Evolutionary conservation across 2,888 invertebrate species (phyloP), one percentile per base, ranked within the genome.

Genomic region (Pristionchus fissidentatus): DNA sequence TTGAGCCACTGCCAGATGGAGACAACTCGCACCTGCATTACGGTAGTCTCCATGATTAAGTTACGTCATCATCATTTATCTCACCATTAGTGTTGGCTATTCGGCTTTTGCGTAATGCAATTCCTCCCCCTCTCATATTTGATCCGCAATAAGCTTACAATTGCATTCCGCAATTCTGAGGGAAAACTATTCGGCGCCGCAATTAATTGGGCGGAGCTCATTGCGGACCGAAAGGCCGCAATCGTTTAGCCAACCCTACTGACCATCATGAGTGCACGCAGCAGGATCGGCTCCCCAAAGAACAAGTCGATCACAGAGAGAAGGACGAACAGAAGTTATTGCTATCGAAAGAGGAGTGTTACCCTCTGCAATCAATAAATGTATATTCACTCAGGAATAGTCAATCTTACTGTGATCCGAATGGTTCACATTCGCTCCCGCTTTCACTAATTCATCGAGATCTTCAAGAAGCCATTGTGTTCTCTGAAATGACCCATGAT

Each of bases 1-100:
- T 55, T 78, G 78, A n/a, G 78, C 78, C 19, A 78, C 78, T 5
- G 78, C 78, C 22, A 78, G 55, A 55, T 78, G 78, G 52, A 78
- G 78, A 78, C 78, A 78, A 32, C 52, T 55, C 19, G 78, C 52
- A 5, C 52, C 78, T 78, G 46, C 7, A 26, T 13, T 57, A 26
- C 13, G 29, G n/a, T 57, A 57, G 10, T 57, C 10, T 7, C 8
- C n/a, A 10, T 46, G 8, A 62, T 19, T 38, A n/a, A n/a, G n/a
- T n/a, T n/a, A n/a, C n/a, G n/a, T n/a, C n/a, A n/a, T n/a, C n/a
- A n/a, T n/a, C n/a, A n/a, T n/a, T n/a, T n/a, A n/a, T n/a, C n/a
- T n/a, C n/a, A n/a, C n/a, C n/a, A n/a, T n/a, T n/a, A n/a, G n/a
- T n/a, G n/a, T n/a, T n/a, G n/a, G n/a, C n/a, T n/a, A n/a, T n/a